Evolutionary conservation across 2,888 invertebrate species (phyloP), one percentile per base, ranked within the genome.

Genomic region (Apeira syringaria): DNA sequence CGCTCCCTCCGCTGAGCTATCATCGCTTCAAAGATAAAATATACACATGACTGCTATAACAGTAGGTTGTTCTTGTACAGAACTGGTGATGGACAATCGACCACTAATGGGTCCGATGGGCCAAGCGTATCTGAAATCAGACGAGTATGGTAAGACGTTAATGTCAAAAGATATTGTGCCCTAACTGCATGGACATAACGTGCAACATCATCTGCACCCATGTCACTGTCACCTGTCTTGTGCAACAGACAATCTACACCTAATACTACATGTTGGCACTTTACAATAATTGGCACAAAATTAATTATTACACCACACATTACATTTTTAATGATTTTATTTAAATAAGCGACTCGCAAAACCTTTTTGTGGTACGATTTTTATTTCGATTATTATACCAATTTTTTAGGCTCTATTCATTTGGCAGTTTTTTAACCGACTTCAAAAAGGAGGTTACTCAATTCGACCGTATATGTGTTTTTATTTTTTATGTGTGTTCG

Each of bases 51-150:
- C 36, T 45, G 13, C 75, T 70, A 36, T 49, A 50, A 81, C 68
- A 60, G 60, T 73, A 69, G 71, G 67, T 83, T 85, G 64, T 82
- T 20, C 67, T 83, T 83, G 67, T 70, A 74, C 90, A 91, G 90
- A 91, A 75, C 80, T 92, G 90, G 93, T 94, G 92, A 93, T 93
- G 91, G 94, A 94, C 92, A 94, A 91, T 91, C 94, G 94, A 81
- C 93, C 93, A 78, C 92, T 93, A 90, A 92, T 95, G 90, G 94
- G 94, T 90, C 93, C 94, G 74, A 91, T 93, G 92, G 95, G 95
- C 88, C 94, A 94, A 91, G 93, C 93, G 82, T 95, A 95, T 93
- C 93, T 95, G 90, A 95, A 95, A 92, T 93, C 94, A 83, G 95
- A 95, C 91, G 93, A 92, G 90, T 94, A 94, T 91, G 95, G 95